phyloP scores from a whole-genome alignment of 1,140 invertebrate genomes.

The Pteromalus puparum region DNA sequence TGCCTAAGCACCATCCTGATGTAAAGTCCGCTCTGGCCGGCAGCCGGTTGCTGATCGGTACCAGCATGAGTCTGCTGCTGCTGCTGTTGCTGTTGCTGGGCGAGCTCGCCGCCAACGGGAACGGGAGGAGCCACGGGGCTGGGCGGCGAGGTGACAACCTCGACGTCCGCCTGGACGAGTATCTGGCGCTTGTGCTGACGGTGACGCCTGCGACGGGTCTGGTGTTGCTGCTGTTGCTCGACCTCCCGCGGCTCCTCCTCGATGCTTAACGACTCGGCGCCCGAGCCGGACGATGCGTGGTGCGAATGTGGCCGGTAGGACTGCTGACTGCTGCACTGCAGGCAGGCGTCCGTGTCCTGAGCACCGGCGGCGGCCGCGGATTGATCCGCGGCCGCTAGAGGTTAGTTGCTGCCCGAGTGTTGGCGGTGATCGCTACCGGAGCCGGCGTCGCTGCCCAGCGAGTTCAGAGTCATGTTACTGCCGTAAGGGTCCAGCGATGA shows the following conservation, averaged over 20 bases:
- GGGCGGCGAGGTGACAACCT: conserved; percentile 30
- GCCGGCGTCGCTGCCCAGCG: conserved; percentile 86
- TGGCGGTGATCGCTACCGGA: conserved; percentile 85
- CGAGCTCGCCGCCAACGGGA: conserved; percentile 6
- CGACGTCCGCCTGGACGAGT: background rate
- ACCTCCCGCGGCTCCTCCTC: conserved; percentile 42
- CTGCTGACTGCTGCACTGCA: background rate
- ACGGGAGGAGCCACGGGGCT: conserved; percentile 47
- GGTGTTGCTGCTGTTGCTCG: conserved; percentile 29
- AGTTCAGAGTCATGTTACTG: conserved; percentile 91
- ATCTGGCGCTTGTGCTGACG: conserved; percentile 16
- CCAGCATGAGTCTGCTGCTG: background rate
- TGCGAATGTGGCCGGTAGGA: background rate
- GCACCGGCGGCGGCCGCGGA: conserved; percentile 76
- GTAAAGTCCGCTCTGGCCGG: conserved; percentile 62
- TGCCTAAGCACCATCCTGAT: conserved; percentile 70
- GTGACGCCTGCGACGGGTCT: background rate
- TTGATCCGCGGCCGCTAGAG: conserved; percentile 72
- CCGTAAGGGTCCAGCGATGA: conserved; percentile 92
- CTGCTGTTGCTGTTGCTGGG: background rate
- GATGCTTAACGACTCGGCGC: conserved; percentile 41
- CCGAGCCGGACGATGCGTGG: conserved; percentile 39
- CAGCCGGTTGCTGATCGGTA: conserved; percentile 41
- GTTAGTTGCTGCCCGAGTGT: conserved; percentile 84
- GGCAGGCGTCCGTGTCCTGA: background rate